Base-by-base conservation (phyloP, 2,113 vertebrate genomes). In the Corythoichthys intestinalis region DNA sequence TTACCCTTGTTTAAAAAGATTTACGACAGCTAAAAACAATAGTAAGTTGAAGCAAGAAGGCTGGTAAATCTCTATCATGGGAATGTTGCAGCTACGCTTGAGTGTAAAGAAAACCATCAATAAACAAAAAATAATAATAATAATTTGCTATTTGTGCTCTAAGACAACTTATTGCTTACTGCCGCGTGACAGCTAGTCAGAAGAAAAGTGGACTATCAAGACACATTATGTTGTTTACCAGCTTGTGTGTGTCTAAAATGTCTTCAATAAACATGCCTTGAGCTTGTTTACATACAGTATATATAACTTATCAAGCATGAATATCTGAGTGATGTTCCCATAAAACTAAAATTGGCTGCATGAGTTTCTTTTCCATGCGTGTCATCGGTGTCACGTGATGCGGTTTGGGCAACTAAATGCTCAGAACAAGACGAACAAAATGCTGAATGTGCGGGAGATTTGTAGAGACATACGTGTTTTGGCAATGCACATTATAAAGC, bases 1-100 rank as follows among this genome's bases (percentile, higher is more conserved):
- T 28, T 47, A 44, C 44, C 44, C 61, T 63, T 74, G 20, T 63
- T 71, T 79, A 85, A 83, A 74, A 78, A 83, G 76, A 81, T 82
- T 85, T 81, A 83, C 74, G 77, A 76, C 54, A 71, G 59, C 63
- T 69, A 62, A 69, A 70, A 44, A 48, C 70, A 77, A 64, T 28
- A 46, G 39, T 52, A 70, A 71, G 72, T 73, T 69, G 67, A 52
- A 62, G 63, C 70, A 62, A 72, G 65, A 59, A 59, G 59, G 39
- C 72, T 35, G 53, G 38, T 46, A 47, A 71, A 79, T 75, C 56
- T 17, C 53, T 69, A 12, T 76, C 65, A 77, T 70, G 72, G 63
- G 3, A 75, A 66, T 61, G 57, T 71, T 77, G 67, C 61, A 72
- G 28, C 44, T 44, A 35, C 48, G 12, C 46, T 5, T 6, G 11